These are phyloP conservation scores for Caenorhabditis becei DNA, from an alignment of 2,888 invertebrate genomes.

Conservation along the genomic window DNA sequence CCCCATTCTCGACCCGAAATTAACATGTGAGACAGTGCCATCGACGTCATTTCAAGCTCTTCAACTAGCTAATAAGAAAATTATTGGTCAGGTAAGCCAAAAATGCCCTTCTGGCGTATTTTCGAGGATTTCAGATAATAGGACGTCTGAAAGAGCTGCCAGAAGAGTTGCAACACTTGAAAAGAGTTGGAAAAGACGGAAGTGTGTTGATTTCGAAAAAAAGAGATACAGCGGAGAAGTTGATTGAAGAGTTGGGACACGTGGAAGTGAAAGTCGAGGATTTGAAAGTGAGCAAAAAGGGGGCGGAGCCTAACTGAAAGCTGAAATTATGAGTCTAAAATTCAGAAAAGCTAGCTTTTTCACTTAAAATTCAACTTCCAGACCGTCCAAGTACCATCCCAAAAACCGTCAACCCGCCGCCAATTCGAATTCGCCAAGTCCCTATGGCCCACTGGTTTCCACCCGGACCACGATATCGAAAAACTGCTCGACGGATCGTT, in stretches of 20 bases:
- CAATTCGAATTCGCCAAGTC: constrained; percentile 50
- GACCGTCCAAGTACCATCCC: constrained; percentile 37
- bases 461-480: constrained; percentile 53
- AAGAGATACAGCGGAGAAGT: constrained; percentile 9
- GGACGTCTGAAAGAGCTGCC: constrained; percentile 35
- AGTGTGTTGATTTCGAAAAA: constrained; percentile 31
- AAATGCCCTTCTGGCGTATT: not conserved
- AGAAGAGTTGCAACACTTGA: constrained; percentile 48
- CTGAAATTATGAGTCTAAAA: not conserved
- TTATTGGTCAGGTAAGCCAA: constrained; percentile 45
- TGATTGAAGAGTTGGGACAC: constrained; percentile 10
- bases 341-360: too few relatives aligned
- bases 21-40: constrained; percentile 24
- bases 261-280: constrained; percentile 1
- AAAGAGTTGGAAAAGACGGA: constrained; percentile 59
- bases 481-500: constrained; percentile 43
- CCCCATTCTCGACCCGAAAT: constrained; percentile 28
- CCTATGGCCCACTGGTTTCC: constrained; percentile 50
- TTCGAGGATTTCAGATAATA: constrained; percentile 38
- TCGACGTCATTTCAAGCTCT: constrained; percentile 38
- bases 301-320: not conserved
- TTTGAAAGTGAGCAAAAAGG: constrained; percentile 16
- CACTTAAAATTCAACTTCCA: not conserved
- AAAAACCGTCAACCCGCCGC: constrained; percentile 45
- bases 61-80: constrained; percentile 24